Conservation (phyloP, 2,797 vertebrate species). For the Pipistrellus pygmaeus region DNA sequence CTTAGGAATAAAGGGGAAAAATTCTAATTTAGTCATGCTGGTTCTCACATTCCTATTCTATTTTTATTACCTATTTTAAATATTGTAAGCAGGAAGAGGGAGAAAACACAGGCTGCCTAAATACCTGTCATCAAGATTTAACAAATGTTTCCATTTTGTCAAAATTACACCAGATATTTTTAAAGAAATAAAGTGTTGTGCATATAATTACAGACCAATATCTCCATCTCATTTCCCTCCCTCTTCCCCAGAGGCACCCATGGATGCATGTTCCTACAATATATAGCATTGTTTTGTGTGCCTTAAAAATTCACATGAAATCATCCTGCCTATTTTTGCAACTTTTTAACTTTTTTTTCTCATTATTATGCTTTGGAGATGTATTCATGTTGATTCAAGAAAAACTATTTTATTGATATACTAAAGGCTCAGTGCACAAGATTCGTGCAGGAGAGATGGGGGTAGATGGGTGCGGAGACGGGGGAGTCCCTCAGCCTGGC, state of each 20-base stretch:
- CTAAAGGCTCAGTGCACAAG: too few relatives aligned
- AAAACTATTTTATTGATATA: constrained; percentile 13
- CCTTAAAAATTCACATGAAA: constrained; percentile 39
- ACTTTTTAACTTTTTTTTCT: background rate
- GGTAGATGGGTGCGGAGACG: too few relatives aligned
- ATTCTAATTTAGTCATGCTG: background rate
- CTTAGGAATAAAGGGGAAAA: background rate
- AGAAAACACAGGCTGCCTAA: background rate
- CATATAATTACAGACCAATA: background rate
- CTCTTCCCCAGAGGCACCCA: background rate
- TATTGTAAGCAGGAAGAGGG: background rate
- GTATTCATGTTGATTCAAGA: background rate
- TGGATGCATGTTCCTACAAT: background rate
- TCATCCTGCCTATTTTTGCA: background rate
- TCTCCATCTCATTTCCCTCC: background rate
- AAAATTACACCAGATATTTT: background rate
- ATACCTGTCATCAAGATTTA: background rate
- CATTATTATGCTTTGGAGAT: background rate
- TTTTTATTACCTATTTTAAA: constrained; percentile 44
- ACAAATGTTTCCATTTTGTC: background rate
- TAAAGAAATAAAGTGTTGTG: constrained; percentile 1
- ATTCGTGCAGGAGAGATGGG: too few relatives aligned
- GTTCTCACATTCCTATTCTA: background rate
- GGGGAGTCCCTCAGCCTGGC: too few relatives aligned
- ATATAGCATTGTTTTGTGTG: background rate